Percentiles rank a stretch among this genome's conserved stretches.
phyloP scores from a whole-genome alignment of 2,888 invertebrate species.

The Gasteruption jaculator region DNA sequence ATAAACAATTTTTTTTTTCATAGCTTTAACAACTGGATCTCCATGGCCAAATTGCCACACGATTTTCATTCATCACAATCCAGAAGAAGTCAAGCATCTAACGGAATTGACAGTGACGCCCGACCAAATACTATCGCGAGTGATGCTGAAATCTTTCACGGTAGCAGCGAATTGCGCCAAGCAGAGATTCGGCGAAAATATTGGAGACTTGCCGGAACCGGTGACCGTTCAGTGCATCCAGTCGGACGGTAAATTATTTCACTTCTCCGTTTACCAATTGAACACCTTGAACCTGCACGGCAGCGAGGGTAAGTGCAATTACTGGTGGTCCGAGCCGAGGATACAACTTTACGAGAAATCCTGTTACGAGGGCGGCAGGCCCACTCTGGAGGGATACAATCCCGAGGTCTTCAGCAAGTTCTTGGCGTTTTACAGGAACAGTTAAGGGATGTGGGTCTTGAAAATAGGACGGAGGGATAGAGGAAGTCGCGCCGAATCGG shows the following conservation, averaged over 20 bases:
- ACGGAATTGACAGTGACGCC: slow-evolving; percentile 66
- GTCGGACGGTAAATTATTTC: slow-evolving; percentile 71
- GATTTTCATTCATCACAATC: slow-evolving; percentile 67
- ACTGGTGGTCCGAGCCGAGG: slow-evolving; percentile 70
- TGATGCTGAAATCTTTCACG: slow-evolving; percentile 70
- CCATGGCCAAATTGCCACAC: slow-evolving; percentile 69
- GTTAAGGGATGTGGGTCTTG: too few species aligned
- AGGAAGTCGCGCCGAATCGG: too few species aligned
- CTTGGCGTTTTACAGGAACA: slow-evolving; percentile 74
- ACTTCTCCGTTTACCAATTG: slow-evolving; percentile 80
- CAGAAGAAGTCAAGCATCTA: slow-evolving; percentile 62
- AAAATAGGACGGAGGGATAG: too few species aligned
- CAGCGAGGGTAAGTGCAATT: slow-evolving; percentile 64
- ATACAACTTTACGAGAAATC: slow-evolving; percentile 65
- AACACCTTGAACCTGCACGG: slow-evolving; percentile 70
- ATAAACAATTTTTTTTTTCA: slow-evolving; percentile 25
- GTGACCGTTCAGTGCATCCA: slow-evolving; percentile 79
- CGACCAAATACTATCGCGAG: slow-evolving; percentile 65
- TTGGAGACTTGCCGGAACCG: slow-evolving; percentile 68
- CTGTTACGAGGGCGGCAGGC: slow-evolving; percentile 61
- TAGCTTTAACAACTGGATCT: slow-evolving; percentile 55
- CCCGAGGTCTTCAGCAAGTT: slow-evolving; percentile 73
- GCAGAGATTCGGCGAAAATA: slow-evolving; percentile 65
- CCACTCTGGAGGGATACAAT: slow-evolving; percentile 72
- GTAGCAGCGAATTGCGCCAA: slow-evolving; percentile 75